phyloP scores from a whole-genome alignment of 2,113 vertebrate species.

The Heloderma charlesbogerti region DNA sequence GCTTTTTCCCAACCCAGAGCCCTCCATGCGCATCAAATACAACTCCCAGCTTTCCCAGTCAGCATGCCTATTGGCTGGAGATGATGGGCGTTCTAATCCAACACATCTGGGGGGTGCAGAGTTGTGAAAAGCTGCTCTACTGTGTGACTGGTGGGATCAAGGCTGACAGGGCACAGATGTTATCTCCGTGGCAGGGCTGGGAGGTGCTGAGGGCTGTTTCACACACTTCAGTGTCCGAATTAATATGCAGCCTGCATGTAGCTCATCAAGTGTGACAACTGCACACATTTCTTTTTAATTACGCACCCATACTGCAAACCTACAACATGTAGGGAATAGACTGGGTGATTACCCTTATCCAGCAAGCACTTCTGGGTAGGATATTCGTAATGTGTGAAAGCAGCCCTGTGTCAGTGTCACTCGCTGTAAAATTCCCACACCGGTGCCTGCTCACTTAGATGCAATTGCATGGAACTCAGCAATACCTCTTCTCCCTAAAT shows the following conservation, averaged over 20 bases:
- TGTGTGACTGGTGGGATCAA: not conserved
- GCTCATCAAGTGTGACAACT: not conserved
- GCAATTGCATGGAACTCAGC: not conserved
- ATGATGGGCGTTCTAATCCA: too few species aligned
- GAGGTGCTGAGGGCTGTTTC: not conserved
- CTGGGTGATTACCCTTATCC: not conserved
- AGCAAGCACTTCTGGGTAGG: not conserved
- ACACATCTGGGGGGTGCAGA: too few species aligned
- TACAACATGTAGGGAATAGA: not conserved
- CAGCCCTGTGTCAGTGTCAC: too few species aligned
- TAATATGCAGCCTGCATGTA: not conserved
- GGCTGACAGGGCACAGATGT: not conserved
- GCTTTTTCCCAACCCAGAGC: too few species aligned
- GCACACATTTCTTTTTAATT: too few species aligned
- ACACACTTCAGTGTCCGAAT: not conserved
- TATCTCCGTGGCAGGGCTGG: not conserved
- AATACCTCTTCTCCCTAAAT: not conserved
- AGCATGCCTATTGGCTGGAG: too few species aligned
- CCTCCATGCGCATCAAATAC: too few species aligned
- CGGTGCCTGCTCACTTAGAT: not conserved
- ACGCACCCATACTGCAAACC: not conserved
- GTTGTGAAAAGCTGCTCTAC: too few species aligned
- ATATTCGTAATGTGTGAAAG: not conserved
- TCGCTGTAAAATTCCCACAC: not conserved
- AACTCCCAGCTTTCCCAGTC: too few species aligned